Evolutionary conservation across 1,140 invertebrate genomes (phyloP).

Genomic region (Drosophila busckii): DNA sequence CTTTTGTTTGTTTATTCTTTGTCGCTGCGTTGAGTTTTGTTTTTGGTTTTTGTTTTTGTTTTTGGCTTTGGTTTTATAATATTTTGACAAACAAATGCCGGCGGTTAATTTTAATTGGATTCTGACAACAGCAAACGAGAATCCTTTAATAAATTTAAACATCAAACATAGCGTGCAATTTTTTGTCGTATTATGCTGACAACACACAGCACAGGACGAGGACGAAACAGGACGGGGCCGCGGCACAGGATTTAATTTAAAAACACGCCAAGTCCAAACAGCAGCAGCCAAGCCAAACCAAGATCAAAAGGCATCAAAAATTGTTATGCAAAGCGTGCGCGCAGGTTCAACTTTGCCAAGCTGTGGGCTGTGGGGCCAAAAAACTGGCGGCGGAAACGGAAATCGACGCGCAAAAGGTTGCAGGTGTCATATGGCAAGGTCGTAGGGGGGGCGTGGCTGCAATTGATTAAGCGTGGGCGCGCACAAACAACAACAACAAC

Average conservation of each 20-base stretch:
- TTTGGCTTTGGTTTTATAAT: conserved; percentile 41
- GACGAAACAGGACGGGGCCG: background rate
- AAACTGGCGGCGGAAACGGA: conserved; percentile 69
- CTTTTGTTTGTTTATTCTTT: conserved; percentile 8
- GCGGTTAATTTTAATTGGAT: conserved; percentile 77
- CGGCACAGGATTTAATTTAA: conserved; percentile 70
- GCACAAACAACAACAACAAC: conserved; percentile 13
- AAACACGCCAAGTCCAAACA: conserved; percentile 72
- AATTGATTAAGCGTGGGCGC: conserved; percentile 58
- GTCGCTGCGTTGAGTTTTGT: too few relatives aligned
- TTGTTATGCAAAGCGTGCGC: conserved; percentile 22
- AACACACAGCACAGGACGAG: conserved; percentile 24
- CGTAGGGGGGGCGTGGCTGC: conserved; percentile 11
- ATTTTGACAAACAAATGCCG: conserved; percentile 72
- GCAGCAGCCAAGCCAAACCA: conserved; percentile 48
- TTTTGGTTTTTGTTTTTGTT: conserved; percentile 15
- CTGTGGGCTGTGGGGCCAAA: too few relatives aligned
- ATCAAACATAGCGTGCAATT: conserved; percentile 71
- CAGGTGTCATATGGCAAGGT: conserved; percentile 73
- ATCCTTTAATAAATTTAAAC: conserved; percentile 77
- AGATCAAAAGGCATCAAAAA: conserved; percentile 76
- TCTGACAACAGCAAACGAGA: conserved; percentile 48
- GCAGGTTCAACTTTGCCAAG: conserved; percentile 40
- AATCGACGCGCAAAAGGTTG: conserved; percentile 75
- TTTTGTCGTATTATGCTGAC: conserved; percentile 75